Percentiles rank a stretch among this genome's conserved stretches.
Evolutionary conservation across 2,888 invertebrate species (phyloP).

Genomic region (Rhagonycha lutea): DNA sequence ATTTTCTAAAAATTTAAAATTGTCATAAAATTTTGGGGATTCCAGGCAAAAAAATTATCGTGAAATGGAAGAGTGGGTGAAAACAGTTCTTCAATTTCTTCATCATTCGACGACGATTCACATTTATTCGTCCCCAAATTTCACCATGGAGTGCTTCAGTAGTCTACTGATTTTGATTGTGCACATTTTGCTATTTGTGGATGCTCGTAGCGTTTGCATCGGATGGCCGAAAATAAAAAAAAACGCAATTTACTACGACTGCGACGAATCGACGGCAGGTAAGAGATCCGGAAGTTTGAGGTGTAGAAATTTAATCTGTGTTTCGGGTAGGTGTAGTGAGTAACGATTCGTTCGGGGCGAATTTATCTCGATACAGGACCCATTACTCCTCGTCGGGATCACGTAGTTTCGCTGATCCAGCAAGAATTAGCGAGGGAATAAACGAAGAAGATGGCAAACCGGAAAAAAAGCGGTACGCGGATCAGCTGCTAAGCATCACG

Average conservation of each 20-base stretch:
- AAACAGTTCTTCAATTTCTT: constrained; percentile 38
- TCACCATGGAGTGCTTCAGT: constrained; percentile 44
- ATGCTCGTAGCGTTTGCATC: constrained; percentile 40
- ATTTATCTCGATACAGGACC: constrained; percentile 30
- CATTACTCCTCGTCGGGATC: constrained; percentile 17
- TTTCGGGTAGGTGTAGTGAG: constrained; percentile 17
- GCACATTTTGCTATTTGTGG: constrained; percentile 41
- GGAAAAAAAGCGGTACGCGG: constrained; percentile 20
- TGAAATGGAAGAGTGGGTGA: constrained; percentile 43
- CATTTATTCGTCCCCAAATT: constrained; percentile 45
- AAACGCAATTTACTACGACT: constrained; percentile 24
- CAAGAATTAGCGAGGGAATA: neutral
- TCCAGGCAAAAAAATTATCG: constrained; percentile 34
- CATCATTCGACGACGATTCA: constrained; percentile 44
- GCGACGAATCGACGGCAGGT: neutral
- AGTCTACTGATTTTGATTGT: constrained; percentile 40
- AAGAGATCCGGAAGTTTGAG: neutral
- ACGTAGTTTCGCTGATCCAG: neutral
- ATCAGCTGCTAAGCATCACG: constrained; percentile 42
- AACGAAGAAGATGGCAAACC: neutral
- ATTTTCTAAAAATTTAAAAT: neutral
- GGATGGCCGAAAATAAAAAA: constrained; percentile 24
- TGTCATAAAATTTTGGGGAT: neutral
- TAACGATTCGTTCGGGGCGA: constrained; percentile 31
- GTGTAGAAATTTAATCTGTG: neutral